A percentile compares a stretch with the other conserved stretches of the same genome.
phyloP scores from a whole-genome alignment of 2,797 vertebrate genomes.

The Adrianichthys oophorus region DNA sequence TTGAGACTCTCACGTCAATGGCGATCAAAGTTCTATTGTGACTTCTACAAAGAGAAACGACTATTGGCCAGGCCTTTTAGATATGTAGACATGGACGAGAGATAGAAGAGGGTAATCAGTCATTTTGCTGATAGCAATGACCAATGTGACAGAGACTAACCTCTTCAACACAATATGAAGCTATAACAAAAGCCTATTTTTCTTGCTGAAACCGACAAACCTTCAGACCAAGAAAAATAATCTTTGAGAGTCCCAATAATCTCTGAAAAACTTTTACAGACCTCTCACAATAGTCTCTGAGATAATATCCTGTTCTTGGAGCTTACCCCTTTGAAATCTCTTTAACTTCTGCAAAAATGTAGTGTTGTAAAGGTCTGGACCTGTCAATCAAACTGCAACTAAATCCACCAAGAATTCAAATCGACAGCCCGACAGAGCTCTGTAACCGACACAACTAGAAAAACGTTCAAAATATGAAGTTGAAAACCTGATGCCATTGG shows the following conservation, averaged over 20 bases:
- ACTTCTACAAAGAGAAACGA: slow-evolving; percentile 69
- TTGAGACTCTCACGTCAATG: slow-evolving; percentile 66
- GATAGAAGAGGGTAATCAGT: slow-evolving; percentile 73
- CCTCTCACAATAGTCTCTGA: slow-evolving; percentile 19
- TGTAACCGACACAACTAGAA: slow-evolving; percentile 9
- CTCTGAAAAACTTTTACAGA: slow-evolving; percentile 30
- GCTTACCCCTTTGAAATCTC: slow-evolving; percentile 56
- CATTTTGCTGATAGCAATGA: slow-evolving; percentile 72
- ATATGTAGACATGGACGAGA: slow-evolving; percentile 66
- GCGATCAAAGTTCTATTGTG: slow-evolving; percentile 77
- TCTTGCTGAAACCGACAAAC: slow-evolving; percentile 37
- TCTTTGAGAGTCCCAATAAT: slow-evolving; percentile 34
- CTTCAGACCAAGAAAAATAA: slow-evolving; percentile 36
- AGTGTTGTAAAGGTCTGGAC: slow-evolving; percentile 23
- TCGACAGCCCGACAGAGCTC: slow-evolving; percentile 27
- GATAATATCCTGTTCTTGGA: slow-evolving; percentile 49
- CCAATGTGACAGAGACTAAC: slow-evolving; percentile 66
- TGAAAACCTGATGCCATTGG: no score
- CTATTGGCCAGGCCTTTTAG: slow-evolving; percentile 65
- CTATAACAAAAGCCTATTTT: slow-evolving; percentile 55
- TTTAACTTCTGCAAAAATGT: slow-evolving; percentile 36
- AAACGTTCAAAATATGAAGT: no score
- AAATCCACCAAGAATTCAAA: slow-evolving; percentile 27
- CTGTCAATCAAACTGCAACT: slow-evolving; percentile 15
- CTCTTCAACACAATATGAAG: slow-evolving; percentile 62